These are phyloP conservation scores for Bombus superbus DNA, from an alignment of 1,140 invertebrate genomes.

Conservation along the genomic window DNA sequence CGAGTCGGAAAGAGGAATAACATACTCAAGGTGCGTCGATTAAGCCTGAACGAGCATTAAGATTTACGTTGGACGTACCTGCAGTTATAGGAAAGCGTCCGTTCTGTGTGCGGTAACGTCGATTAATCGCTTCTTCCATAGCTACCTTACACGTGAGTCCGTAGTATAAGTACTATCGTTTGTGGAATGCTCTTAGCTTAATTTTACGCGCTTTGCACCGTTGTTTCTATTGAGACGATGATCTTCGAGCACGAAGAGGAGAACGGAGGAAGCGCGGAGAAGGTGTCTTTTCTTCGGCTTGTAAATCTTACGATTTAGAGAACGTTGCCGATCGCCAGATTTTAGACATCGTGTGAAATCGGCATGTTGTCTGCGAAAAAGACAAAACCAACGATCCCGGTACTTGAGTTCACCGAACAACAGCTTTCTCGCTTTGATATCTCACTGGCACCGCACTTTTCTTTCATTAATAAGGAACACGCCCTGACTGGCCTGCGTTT, in stretches of 20 bases:
- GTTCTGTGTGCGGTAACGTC: constrained; percentile 72
- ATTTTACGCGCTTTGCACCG: constrained; percentile 20
- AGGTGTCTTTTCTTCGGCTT: not conserved
- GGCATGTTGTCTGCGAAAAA: not conserved
- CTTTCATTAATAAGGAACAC: constrained; percentile 17
- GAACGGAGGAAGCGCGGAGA: not conserved
- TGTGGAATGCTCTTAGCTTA: constrained; percentile 49
- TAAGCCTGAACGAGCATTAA: constrained; percentile 52
- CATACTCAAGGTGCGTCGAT: constrained; percentile 61
- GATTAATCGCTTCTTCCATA: constrained; percentile 70
- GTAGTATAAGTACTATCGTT: constrained; percentile 55
- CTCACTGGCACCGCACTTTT: constrained; percentile 19
- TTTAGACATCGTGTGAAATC: not conserved
- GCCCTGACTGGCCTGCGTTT: not conserved
- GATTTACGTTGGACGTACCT: constrained; percentile 71
- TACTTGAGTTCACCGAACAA: not conserved
- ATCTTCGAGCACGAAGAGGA: not conserved
- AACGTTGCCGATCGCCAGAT: not conserved
- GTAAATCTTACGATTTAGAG: not conserved
- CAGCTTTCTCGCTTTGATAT: constrained; percentile 9
- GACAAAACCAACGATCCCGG: no score
- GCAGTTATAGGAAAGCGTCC: constrained; percentile 76
- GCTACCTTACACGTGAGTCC: constrained; percentile 75
- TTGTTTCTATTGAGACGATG: not conserved
- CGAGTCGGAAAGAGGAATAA: not conserved